Conservation (phyloP, 2,113 vertebrate species). For the Lycocorax pyrrhopterus region DNA sequence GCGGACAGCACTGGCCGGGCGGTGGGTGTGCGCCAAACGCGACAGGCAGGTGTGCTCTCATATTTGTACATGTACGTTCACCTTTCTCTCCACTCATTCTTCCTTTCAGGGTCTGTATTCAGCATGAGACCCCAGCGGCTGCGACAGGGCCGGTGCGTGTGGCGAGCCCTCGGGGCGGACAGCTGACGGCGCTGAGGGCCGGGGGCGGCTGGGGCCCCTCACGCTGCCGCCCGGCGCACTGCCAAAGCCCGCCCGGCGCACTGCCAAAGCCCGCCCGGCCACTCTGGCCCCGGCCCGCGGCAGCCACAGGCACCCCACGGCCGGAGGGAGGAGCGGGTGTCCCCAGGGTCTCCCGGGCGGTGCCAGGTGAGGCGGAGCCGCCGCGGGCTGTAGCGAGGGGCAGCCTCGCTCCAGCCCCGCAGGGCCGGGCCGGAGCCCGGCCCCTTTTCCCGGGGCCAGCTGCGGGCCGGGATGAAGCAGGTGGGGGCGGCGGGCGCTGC, state of each 20-base stretch:
- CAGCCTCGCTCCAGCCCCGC: neutral
- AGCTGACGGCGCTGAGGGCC: neutral
- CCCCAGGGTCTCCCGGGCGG: neutral
- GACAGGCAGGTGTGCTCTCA: rapidly evolving
- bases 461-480: too few relatives aligned
- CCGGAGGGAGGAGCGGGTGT: neutral
- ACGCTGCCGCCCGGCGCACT: rapidly evolving
- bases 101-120: too few relatives aligned
- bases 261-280: neutral
- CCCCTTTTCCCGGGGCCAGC: neutral
- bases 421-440: neutral
- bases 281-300: neutral
- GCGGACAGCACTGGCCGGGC: neutral
- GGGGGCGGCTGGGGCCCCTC: neutral
- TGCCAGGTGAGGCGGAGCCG: neutral
- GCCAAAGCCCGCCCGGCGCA: rapidly evolving
- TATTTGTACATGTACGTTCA: rapidly evolving
- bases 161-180: neutral
- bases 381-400: neutral
- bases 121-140: neutral
- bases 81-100: neutral
- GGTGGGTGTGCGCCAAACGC: rapidly evolving
- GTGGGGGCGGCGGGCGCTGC: neutral
- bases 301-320: neutral
- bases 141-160: rapidly evolving